Evolutionary conservation across 2,113 vertebrate genomes (phyloP).

Genomic region (Sapayoa aenigma): DNA sequence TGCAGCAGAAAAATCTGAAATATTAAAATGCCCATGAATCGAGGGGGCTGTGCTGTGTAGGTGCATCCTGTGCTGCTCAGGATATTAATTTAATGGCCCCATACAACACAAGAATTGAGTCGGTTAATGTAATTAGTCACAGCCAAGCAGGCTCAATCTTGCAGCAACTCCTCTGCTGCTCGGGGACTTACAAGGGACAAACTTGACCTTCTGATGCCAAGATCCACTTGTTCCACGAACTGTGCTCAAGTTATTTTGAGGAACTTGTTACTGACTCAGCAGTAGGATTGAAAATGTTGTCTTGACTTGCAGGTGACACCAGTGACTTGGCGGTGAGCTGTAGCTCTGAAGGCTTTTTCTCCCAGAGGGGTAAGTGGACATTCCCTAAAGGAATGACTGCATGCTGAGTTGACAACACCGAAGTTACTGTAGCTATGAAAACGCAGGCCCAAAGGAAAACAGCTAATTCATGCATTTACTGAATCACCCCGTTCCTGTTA

Average conservation of each 20-base stretch:
- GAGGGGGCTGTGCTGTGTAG: background rate
- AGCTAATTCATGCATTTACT: constrained; percentile 50
- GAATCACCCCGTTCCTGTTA: constrained; percentile 64
- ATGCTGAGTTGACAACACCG: constrained; percentile 48
- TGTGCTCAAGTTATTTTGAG: background rate
- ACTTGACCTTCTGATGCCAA: background rate
- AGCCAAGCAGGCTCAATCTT: background rate
- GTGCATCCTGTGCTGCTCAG: background rate
- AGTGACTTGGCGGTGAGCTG: background rate
- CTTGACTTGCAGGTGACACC: constrained; percentile 34
- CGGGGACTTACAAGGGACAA: background rate
- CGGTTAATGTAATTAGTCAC: constrained; percentile 11
- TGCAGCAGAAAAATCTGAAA: background rate
- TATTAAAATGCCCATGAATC: background rate
- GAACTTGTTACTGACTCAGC: constrained; percentile 19
- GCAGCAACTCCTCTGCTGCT: background rate
- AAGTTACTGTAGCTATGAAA: constrained; percentile 55
- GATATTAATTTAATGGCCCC: constrained; percentile 7
- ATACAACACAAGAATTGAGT: background rate
- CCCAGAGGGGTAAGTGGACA: constrained; percentile 35
- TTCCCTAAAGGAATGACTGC: constrained; percentile 52
- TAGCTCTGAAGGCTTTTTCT: background rate
- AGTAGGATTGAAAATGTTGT: background rate
- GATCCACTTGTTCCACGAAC: background rate
- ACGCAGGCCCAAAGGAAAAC: constrained; percentile 58